Evolutionary conservation across 2,113 vertebrate genomes (phyloP), one percentile per base, ranked within the genome.

Genomic region (Terrapene triunguis): DNA sequence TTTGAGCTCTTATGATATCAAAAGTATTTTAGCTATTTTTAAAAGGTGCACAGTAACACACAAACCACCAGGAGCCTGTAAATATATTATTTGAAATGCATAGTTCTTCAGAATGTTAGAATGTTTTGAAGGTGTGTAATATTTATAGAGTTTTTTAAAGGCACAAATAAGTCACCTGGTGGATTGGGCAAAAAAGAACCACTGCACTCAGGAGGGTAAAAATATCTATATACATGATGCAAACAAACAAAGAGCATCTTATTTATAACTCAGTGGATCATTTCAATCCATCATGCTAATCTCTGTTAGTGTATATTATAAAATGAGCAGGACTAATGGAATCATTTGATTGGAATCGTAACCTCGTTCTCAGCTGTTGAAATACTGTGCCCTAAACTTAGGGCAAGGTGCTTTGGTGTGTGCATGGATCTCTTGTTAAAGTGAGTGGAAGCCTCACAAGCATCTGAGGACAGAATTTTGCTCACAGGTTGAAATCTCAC

Each of bases 11-110:
- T 65, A 54, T 29, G 29, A 80, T 6, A 83, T 44, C 4, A 89
- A 83, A 88, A 91, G 13, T 55, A 90, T 44, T 92, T 93, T 84
- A 76, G 9, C 2, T 51, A n/a, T 69, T 69, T 89, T 91, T 69
- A 29, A 25, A 88, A 95, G 78, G 13, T 38, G 55, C 19, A 29
- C 24, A 83, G 5, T 78, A 32, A n/a, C 5, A 54, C 3, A 78
- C 8, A 47, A 78, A 47, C 10, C 8, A 84, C 13, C 6, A 59
- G 74, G 87, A 3, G 2, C 4, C 17, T 29, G 38, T 80, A 19
- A 35, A 91, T 62, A 51, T 53, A 47, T 78, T 47, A 42, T 80
- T 91, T 57, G 53, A 85, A 82, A 87, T 80, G 82, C 11, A 17
- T 72, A 47, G n/a, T 89, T 92, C 10, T 16, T 55, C 79, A 24